A percentile compares a stretch with the other conserved stretches of the same genome.
These are phyloP conservation scores for Scarus forsteni DNA, from an alignment of 2,797 vertebrate species.

Conservation along the genomic window DNA sequence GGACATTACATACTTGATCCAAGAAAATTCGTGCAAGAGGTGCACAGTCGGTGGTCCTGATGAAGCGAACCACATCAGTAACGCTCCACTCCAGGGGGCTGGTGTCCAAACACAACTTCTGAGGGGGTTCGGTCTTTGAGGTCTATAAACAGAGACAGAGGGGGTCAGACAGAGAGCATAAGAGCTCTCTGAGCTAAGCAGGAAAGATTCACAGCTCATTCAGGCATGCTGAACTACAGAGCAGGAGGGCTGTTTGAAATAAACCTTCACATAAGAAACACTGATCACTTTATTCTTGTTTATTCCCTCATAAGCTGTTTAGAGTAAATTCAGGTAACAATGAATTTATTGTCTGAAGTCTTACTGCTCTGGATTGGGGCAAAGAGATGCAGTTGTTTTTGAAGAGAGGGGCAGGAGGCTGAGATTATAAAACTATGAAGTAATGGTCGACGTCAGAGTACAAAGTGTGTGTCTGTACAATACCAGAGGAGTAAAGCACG, in stretches of 20 bases:
- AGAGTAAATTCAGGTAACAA: background rate
- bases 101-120: slow-evolving; percentile 94
- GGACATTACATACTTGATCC: slow-evolving; percentile 89
- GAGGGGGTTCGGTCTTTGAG: slow-evolving; percentile 88
- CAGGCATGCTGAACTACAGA: slow-evolving; percentile 6
- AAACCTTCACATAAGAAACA: slow-evolving; percentile 27
- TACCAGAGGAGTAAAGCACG: too few relatives aligned
- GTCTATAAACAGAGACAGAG: slow-evolving; percentile 64
- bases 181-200: slow-evolving; percentile 13
- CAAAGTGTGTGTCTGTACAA: background rate
- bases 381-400: slow-evolving; percentile 1
- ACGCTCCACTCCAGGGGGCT: slow-evolving; percentile 97
- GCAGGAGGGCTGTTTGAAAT: slow-evolving; percentile 1
- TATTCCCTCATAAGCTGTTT: slow-evolving; percentile 5
- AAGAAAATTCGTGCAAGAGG: slow-evolving; percentile 95
- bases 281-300: background rate
- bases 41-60: slow-evolving; percentile 97
- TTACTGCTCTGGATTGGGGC: background rate
- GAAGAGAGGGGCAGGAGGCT: background rate
- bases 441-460: background rate
- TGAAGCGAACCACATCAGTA: slow-evolving; percentile 95
- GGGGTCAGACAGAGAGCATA: slow-evolving; percentile 30
- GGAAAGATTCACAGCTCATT: slow-evolving; percentile 27
- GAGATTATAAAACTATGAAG: background rate
- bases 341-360: slow-evolving; percentile 7